Evolutionary conservation across 2,113 vertebrate species (phyloP), one percentile per base, ranked within the genome.

Genomic region (Hepsetus odoe): DNA sequence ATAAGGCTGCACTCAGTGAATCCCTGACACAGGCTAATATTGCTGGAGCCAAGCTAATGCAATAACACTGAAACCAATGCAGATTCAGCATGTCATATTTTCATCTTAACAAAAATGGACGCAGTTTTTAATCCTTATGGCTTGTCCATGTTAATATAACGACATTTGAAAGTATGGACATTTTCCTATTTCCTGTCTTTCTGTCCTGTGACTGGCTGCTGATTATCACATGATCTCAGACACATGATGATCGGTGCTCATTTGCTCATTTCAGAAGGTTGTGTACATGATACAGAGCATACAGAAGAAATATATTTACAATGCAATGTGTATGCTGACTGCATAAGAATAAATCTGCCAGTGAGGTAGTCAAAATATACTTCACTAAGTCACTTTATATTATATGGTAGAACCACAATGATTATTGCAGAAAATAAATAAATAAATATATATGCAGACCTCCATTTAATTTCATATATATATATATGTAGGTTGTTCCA

Each of bases 1-100:
- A 70, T 78, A 71, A 62, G 64, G 49, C 55, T 61, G 51, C 53
- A 24, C 28, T 59, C 76, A 62, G 67, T 10, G 32, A 71, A 71
- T 62, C 26, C 7, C 11, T 1, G 55, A 64, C 42, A 51, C 55
- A 33, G 12, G 20, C 65, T 76, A 76, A 75, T 76, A 81, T 81
- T 46, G 35, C 69, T 70, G 28, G 13, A 22, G 22, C 69, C 40
- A 14, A 30, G 49, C 65, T 76, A 76, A 76, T 65, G 28, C 67
- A 62, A 75, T 75, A 69, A 49, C 24, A 58, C 58, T 64, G n/a
- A 56, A 35, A 77, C 20, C 64, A 4, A 28, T 11, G 42, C 26
- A 18, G 30, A 44, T 70, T 71, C 67, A 78, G 28, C 22, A n/a
- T 42, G 26, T 71, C 35, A 56, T 59, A 77, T 49, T 72, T 65